Percentiles rank a stretch among this genome's conserved stretches.
Evolutionary conservation across 2,113 vertebrate species (phyloP).

Genomic region (Vanacampus margaritifer): DNA sequence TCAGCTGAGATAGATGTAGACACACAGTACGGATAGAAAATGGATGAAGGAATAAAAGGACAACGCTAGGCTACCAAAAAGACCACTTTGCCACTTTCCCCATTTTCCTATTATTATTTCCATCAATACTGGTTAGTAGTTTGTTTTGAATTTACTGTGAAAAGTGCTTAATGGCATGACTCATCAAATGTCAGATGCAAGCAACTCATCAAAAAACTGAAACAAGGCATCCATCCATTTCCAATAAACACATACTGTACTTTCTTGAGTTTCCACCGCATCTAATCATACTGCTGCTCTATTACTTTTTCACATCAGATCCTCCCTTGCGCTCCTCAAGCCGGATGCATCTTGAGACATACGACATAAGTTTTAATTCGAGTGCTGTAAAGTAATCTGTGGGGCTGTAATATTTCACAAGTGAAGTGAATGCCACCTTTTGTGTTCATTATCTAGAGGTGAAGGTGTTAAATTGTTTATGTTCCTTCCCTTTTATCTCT

Average conservation of each 20-base stretch:
- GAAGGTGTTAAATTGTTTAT: background rate
- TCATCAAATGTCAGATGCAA: background rate
- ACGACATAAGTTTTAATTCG: slow-evolving; percentile 13
- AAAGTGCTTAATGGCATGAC: background rate
- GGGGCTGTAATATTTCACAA: background rate
- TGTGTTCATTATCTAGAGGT: background rate
- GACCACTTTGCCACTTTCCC: background rate
- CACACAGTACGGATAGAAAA: too few species aligned
- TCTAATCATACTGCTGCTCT: slow-evolving; percentile 20
- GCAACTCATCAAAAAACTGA: background rate
- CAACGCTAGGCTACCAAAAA: too few species aligned
- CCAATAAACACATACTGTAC: slow-evolving; percentile 17
- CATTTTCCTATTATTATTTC: background rate
- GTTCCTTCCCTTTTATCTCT: slow-evolving; percentile 8
- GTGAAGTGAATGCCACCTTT: background rate
- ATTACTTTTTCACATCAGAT: slow-evolving; percentile 20
- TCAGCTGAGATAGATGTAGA: too few species aligned
- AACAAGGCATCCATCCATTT: slow-evolving; percentile 8
- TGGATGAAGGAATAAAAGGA: too few species aligned
- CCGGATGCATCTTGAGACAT: slow-evolving; percentile 3
- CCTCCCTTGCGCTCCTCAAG: slow-evolving; percentile 11
- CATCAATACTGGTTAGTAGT: background rate
- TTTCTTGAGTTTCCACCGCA: slow-evolving; percentile 1
- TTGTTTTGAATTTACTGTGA: background rate
- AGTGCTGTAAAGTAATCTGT: background rate